phyloP scores from a whole-genome alignment of 2,888 invertebrate species.

The Stenoptilia bipunctidactyla region DNA sequence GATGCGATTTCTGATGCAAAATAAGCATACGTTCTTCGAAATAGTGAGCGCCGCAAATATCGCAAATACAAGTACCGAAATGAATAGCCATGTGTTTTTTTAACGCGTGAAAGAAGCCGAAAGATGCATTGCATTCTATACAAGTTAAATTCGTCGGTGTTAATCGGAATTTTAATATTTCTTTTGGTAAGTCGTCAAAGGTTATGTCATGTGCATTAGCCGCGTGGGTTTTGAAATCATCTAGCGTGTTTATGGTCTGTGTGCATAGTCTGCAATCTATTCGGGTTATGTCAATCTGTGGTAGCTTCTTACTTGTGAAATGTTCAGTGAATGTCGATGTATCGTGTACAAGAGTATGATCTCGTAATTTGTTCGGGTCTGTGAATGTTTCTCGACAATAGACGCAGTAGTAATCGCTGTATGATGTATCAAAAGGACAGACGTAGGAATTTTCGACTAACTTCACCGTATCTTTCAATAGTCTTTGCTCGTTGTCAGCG shows the following conservation, averaged over 20 bases:
- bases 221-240: constrained; percentile 34
- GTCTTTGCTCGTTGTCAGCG: constrained; percentile 27
- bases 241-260: constrained; percentile 28
- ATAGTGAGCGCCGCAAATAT: constrained; percentile 56
- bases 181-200: constrained; percentile 24
- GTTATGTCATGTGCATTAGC: constrained; percentile 25
- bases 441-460: constrained; percentile 45
- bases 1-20: constrained; percentile 46
- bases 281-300: constrained; percentile 35
- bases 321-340: constrained; percentile 31
- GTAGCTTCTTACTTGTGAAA: constrained; percentile 30
- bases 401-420: constrained; percentile 43
- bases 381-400: constrained; percentile 41
- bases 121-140: constrained; percentile 28
- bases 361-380: constrained; percentile 37
- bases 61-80: constrained; percentile 51
- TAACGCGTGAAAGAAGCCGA: constrained; percentile 43
- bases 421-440: constrained; percentile 46
- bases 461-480: constrained; percentile 29
- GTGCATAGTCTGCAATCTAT: constrained; percentile 49
- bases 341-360: constrained; percentile 41
- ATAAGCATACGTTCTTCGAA: constrained; percentile 53
- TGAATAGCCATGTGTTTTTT: constrained; percentile 56
- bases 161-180: constrained; percentile 40
- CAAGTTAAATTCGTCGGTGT: constrained; percentile 33